Conservation (phyloP, 2,888 invertebrate species). For the Stenchaetothrips biformis region DNA sequence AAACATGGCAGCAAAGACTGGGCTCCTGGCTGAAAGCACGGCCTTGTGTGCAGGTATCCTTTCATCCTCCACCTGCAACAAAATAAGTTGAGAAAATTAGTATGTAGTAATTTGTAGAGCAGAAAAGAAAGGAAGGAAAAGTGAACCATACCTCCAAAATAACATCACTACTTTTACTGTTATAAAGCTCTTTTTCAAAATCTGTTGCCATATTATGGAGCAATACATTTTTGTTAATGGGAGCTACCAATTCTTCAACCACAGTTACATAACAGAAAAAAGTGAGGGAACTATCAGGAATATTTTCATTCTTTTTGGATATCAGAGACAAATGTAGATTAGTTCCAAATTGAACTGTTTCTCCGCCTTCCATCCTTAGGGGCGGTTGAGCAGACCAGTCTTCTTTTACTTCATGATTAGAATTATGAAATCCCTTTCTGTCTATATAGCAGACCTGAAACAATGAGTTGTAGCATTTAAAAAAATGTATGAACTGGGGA, state of each 20-base stretch:
- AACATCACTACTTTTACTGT: conserved; percentile 7
- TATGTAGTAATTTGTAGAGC: not conserved
- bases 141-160: not conserved
- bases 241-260: conserved; percentile 8
- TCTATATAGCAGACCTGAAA: conserved; percentile 7
- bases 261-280: conserved; percentile 21
- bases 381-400: conserved; percentile 2
- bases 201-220: not conserved
- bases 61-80: conserved; percentile 12
- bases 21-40: not conserved
- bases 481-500: not conserved
- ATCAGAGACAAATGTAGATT: not conserved
- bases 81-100: not conserved
- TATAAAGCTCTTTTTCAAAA: conserved; percentile 5
- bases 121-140: not conserved
- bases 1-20: conserved; percentile 11
- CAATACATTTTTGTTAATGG: not conserved
- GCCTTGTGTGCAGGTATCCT: conserved; percentile 4
- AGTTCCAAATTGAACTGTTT: conserved; percentile 19
- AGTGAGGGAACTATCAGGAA: not conserved
- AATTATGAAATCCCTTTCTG: conserved; percentile 1
- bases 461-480: too few relatives aligned
- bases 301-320: conserved; percentile 12
- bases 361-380: not conserved
- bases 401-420: not conserved